Evolutionary conservation across 2,113 vertebrate genomes (phyloP), one percentile per base, ranked within the genome.

Genomic region (Catharus minimus): DNA sequence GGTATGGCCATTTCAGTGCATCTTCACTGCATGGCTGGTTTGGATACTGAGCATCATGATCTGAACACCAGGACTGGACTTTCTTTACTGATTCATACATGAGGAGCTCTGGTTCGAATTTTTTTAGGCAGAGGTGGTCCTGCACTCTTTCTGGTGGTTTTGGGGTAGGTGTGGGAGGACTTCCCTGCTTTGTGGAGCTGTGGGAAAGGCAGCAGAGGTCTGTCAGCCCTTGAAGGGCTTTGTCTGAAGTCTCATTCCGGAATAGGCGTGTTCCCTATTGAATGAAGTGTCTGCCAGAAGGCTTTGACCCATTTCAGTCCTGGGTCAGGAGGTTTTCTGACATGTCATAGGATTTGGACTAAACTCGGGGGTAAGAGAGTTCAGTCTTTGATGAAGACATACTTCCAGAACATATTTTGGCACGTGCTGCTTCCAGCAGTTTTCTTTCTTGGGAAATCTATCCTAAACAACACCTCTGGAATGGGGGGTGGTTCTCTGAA

Each of bases 41-140:
- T 28, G 43, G 58, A 56, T 57, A 49, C 61, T 49, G 50, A 68
- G 24, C 0, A 0, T 41, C 50, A 41, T 0, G 0, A 17, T 36
- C 62, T 28, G 28, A 74, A 8, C 24, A 18, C 39, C 50, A 56
- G 57, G 33, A 61, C 32, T n/a, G 17, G 39, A 28, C 33, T 26
- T 60, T 76, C 49, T 33, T 30, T 30, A 26, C 49, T 72, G 62
- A 26, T 62, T 85, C 20, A n/a, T 32, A 2, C 13, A 3, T 44
- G 10, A 46, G 47, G 14, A 82, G 53, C n/a, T 46, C 69, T 55
- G 15, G 8, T 18, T 13, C 15, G 4, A 8, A 1, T 2, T 22
- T 36, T 36, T 81, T 56, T 13, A 52, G 24, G 32, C 2, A 2
- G 27, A 84, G 53, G 36, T 2, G 3, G 38, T 82, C 43, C 66